These are phyloP conservation scores for Lagenorhynchus albirostris DNA, from an alignment of 2,113 vertebrate genomes.

Conservation along the genomic window DNA sequence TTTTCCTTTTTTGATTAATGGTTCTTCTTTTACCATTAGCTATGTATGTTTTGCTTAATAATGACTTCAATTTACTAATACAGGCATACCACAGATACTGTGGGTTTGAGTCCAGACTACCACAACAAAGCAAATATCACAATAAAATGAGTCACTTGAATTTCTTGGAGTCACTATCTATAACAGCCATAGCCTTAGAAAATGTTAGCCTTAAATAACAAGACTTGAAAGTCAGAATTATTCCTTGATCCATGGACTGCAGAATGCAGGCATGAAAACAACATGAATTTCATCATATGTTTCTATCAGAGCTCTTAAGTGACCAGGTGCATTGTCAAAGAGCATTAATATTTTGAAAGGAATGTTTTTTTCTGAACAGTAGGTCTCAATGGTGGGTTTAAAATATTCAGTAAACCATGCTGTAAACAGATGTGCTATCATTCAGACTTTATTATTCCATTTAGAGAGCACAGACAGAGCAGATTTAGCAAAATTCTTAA, in stretches of 20 bases:
- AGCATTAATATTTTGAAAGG: background rate
- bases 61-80: background rate
- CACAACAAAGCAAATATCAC: background rate
- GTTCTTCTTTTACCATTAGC: background rate
- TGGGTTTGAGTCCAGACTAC: background rate
- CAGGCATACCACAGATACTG: background rate
- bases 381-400: background rate
- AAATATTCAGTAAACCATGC: background rate
- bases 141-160: background rate
- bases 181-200: background rate
- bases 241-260: background rate
- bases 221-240: background rate
- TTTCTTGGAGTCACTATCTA: background rate
- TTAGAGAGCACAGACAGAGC: background rate
- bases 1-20: background rate
- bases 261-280: background rate
- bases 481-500: background rate
- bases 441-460: background rate
- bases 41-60: background rate
- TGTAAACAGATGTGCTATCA: background rate
- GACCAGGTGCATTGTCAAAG: background rate
- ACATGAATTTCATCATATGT: background rate
- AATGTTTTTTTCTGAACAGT: background rate
- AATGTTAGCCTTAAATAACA: background rate
- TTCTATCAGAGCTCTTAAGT: background rate